Percentiles rank a stretch among this genome's conserved stretches.
These are phyloP conservation scores for Cacatua alba DNA, from an alignment of 2,113 vertebrate species.

Conservation along the genomic window DNA sequence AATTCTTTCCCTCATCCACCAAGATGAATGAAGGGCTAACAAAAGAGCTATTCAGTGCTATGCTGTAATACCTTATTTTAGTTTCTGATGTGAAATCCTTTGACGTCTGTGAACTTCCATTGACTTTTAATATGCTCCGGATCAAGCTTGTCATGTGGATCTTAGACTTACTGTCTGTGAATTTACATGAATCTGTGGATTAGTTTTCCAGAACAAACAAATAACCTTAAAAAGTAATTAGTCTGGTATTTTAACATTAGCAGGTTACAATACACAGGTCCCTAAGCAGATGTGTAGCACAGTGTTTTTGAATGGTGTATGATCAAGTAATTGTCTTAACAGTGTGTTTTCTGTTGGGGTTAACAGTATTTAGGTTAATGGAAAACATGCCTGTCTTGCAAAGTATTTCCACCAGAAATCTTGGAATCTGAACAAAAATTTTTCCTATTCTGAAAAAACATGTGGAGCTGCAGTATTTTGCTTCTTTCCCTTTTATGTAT, in stretches of 20 bases:
- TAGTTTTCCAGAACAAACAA: slow-evolving; percentile 17
- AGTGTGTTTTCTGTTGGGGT: slow-evolving; percentile 49
- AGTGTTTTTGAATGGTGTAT: slow-evolving; percentile 16
- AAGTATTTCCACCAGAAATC: slow-evolving; percentile 68
- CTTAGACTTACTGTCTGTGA: slow-evolving; percentile 30
- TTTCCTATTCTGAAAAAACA: slow-evolving; percentile 57
- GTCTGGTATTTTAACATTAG: neutral
- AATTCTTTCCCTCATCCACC: neutral
- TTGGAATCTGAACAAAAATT: slow-evolving; percentile 66
- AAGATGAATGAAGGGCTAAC: neutral
- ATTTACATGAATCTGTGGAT: neutral
- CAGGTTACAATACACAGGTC: neutral
- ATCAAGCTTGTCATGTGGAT: neutral
- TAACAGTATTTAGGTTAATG: slow-evolving; percentile 70
- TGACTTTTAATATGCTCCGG: slow-evolving; percentile 2
- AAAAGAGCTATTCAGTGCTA: neutral
- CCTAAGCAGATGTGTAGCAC: neutral
- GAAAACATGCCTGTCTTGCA: slow-evolving; percentile 66
- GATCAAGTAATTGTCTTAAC: slow-evolving; percentile 50
- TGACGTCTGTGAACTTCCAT: slow-evolving; percentile 37
- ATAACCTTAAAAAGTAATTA: neutral
- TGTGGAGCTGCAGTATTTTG: neutral
- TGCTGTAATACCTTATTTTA: slow-evolving; percentile 43
- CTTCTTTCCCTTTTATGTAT: neutral
- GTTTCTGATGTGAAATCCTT: slow-evolving; percentile 21